A percentile compares a stretch with the other conserved stretches of the same genome.
Conservation (phyloP, 2,888 invertebrate genomes). For the Archips xylosteana region DNA sequence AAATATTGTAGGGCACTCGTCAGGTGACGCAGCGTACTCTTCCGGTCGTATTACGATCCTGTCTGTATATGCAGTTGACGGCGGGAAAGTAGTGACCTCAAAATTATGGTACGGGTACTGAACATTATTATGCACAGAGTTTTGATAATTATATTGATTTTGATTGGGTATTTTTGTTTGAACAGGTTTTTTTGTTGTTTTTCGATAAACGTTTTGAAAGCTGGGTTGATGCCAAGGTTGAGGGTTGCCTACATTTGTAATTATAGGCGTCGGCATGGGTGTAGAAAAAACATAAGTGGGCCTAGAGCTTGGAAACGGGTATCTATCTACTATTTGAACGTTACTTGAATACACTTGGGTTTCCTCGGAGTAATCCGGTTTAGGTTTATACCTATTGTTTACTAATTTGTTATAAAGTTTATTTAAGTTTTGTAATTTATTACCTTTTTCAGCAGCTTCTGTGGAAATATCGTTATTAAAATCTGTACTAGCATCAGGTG, state of each 20-base stretch:
- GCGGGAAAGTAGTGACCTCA: constrained; percentile 77
- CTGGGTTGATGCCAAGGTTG: constrained; percentile 60
- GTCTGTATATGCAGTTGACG: constrained; percentile 72
- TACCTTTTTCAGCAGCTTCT: constrained; percentile 48
- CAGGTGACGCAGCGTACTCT: constrained; percentile 74
- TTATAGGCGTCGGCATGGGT: constrained; percentile 70
- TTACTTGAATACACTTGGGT: constrained; percentile 65
- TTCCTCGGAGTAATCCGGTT: constrained; percentile 63
- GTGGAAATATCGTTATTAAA: constrained; percentile 47
- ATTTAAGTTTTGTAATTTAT: constrained; percentile 51
- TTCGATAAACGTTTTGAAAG: constrained; percentile 48
- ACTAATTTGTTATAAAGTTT: constrained; percentile 54
- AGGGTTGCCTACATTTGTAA: constrained; percentile 79
- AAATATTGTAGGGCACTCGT: constrained; percentile 85
- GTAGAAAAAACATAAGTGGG: constrained; percentile 68
- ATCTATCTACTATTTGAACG: constrained; percentile 63
- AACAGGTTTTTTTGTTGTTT: constrained; percentile 66
- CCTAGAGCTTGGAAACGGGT: constrained; percentile 56
- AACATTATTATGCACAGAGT: constrained; percentile 60
- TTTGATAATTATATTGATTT: constrained; percentile 65
- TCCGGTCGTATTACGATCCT: constrained; percentile 79
- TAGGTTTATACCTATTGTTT: constrained; percentile 57
- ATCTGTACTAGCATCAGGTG: constrained; percentile 41
- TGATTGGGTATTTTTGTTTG: constrained; percentile 63
- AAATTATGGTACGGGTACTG: constrained; percentile 60